phyloP scores from a whole-genome alignment of 2,888 invertebrate genomes.

The Napeogenes inachia region DNA sequence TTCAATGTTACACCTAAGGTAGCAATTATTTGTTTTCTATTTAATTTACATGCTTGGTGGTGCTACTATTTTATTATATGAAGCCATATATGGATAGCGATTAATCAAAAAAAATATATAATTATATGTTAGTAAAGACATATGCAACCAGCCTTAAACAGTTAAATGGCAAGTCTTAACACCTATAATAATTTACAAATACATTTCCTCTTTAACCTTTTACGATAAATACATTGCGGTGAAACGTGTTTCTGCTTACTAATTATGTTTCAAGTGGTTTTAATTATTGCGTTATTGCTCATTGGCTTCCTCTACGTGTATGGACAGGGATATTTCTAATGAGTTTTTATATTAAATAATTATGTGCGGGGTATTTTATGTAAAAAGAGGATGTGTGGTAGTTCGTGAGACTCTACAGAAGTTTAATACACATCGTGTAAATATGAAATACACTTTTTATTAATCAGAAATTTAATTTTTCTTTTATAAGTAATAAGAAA shows the following conservation, averaged over 20 bases:
- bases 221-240: conserved; percentile 20
- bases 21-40: too few relatives aligned
- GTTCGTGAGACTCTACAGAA: too few relatives aligned
- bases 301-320: neutral
- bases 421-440: too few relatives aligned
- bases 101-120: too few relatives aligned
- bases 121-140: neutral
- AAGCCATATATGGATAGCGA: too few relatives aligned
- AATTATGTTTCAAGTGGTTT: conserved; percentile 21
- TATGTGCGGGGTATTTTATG: neutral
- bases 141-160: conserved; percentile 9
- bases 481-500: too few relatives aligned
- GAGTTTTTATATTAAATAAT: neutral
- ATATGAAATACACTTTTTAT: too few relatives aligned
- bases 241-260: conserved; percentile 17
- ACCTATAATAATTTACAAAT: conserved; percentile 27
- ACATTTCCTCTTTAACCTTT: conserved; percentile 30
- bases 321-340: neutral
- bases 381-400: too few relatives aligned
- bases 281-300: conserved; percentile 15
- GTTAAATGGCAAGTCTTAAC: conserved; percentile 15
- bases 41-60: too few relatives aligned
- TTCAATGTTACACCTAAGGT: too few relatives aligned
- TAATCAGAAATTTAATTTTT: too few relatives aligned
- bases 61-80: too few relatives aligned